A percentile compares a stretch with the other conserved stretches of the same genome.
Evolutionary conservation across 2,113 vertebrate genomes (phyloP).

Genomic region (Pterophyllum scalare): DNA sequence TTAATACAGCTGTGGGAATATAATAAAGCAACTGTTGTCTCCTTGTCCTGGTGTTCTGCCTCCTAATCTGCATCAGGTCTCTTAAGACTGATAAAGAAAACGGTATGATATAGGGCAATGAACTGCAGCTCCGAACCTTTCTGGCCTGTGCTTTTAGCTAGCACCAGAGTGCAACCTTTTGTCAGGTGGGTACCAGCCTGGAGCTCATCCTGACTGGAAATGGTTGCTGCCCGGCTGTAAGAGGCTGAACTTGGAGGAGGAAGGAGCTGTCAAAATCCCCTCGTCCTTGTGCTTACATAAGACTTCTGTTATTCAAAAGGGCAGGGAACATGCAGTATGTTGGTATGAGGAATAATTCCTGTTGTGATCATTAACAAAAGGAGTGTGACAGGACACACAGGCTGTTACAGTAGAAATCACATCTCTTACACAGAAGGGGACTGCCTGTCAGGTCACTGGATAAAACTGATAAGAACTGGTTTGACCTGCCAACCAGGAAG

Average conservation of each 20-base stretch:
- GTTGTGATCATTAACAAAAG: background rate
- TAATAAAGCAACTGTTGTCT: slow-evolving; percentile 61
- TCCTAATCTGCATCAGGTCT: background rate
- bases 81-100: background rate
- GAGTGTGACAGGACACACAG: background rate
- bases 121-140: background rate
- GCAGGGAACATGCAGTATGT: background rate
- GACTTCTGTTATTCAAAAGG: background rate
- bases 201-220: background rate
- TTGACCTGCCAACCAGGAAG: background rate
- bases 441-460: background rate
- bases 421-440: background rate
- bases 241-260: background rate
- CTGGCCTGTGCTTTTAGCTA: background rate
- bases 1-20: slow-evolving; percentile 50
- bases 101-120: background rate
- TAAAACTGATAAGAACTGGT: background rate
- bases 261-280: background rate
- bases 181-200: background rate
- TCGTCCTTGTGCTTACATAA: background rate
- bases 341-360: background rate
- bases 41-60: background rate
- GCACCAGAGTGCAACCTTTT: background rate
- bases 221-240: background rate
- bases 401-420: background rate